Evolutionary conservation across 2,797 vertebrate genomes (phyloP).

Genomic region (Etheostoma perlongum): DNA sequence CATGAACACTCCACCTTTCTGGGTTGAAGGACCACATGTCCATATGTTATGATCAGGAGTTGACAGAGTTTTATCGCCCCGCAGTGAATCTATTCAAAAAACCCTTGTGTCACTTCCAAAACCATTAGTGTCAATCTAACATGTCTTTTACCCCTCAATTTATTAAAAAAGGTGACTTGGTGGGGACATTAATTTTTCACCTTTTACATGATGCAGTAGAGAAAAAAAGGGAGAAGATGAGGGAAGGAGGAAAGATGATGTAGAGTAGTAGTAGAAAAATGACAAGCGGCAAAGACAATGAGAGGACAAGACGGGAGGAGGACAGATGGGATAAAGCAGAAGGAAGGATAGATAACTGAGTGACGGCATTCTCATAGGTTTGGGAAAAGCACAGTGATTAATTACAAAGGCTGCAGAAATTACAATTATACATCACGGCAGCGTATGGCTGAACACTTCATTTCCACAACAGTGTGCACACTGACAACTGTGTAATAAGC

Average conservation of each 20-base stretch:
- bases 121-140: constrained; percentile 46
- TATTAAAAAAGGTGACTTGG: constrained; percentile 16
- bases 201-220: constrained; percentile 16
- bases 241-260: constrained; percentile 10
- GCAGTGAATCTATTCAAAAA: constrained; percentile 27
- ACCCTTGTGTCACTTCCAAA: not conserved
- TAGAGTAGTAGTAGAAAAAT: constrained; percentile 46
- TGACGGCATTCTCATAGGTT: constrained; percentile 38
- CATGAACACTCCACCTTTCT: not conserved
- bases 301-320: constrained; percentile 42
- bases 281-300: constrained; percentile 21
- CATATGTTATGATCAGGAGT: constrained; percentile 6
- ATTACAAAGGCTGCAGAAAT: constrained; percentile 68
- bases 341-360: constrained; percentile 41
- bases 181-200: constrained; percentile 23
- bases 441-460: constrained; percentile 50
- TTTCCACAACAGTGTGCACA: constrained; percentile 63
- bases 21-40: constrained; percentile 4
- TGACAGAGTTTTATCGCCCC: constrained; percentile 17
- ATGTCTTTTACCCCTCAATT: constrained; percentile 15
- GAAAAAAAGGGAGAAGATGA: not conserved
- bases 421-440: constrained; percentile 70
- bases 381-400: constrained; percentile 61
- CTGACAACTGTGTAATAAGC: constrained; percentile 74
- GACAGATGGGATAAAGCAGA: constrained; percentile 24